A percentile compares a stretch with the other conserved stretches of the same genome.
Evolutionary conservation across 2,797 vertebrate species (phyloP).

Genomic region (Trichosurus vulpecula): DNA sequence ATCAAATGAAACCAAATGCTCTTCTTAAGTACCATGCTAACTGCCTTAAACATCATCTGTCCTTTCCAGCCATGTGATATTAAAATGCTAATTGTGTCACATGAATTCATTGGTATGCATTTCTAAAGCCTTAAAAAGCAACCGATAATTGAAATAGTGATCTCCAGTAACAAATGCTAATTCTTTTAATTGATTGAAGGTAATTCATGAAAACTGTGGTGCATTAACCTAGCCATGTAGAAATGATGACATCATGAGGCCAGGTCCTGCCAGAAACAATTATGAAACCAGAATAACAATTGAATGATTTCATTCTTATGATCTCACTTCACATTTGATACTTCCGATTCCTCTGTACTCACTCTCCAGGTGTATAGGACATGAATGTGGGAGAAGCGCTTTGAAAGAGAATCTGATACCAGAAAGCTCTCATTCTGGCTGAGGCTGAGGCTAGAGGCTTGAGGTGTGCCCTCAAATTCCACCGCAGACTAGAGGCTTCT

Average conservation of each 20-base stretch:
- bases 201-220: slow-evolving; percentile 73
- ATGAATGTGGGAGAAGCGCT: neutral
- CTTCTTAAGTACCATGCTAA: neutral
- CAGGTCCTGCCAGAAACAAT: slow-evolving; percentile 69
- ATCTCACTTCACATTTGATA: slow-evolving; percentile 74
- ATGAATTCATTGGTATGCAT: neutral
- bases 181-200: slow-evolving; percentile 61
- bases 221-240: slow-evolving; percentile 62
- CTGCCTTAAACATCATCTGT: neutral
- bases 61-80: neutral
- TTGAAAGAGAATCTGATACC: slow-evolving; percentile 61
- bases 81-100: slow-evolving; percentile 38
- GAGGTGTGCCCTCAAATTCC: neutral
- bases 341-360: slow-evolving; percentile 58
- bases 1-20: slow-evolving; percentile 21
- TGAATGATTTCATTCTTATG: slow-evolving; percentile 76
- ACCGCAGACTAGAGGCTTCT: neutral
- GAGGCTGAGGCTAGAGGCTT: neutral
- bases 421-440: neutral
- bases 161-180: slow-evolving; percentile 66
- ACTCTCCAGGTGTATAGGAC: slow-evolving; percentile 65
- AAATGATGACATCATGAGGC: slow-evolving; percentile 69
- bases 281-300: slow-evolving; percentile 61
- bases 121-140: slow-evolving; percentile 64
- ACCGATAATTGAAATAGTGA: slow-evolving; percentile 35